These are phyloP conservation scores for Labia minor DNA, from an alignment of 2,888 invertebrate genomes.

Conservation along the genomic window DNA sequence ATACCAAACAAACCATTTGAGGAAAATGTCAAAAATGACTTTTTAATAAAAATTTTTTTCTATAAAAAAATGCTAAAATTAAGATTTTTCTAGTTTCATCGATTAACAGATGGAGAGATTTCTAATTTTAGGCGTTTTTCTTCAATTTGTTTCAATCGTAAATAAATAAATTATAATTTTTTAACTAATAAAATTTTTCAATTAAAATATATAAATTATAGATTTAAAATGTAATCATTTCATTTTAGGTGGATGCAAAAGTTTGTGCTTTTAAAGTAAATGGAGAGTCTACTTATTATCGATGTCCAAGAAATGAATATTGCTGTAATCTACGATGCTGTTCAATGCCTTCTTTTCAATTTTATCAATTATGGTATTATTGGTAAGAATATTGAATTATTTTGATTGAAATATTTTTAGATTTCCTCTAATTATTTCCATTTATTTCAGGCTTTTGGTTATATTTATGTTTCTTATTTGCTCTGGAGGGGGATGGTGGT, in stretches of 20 bases:
- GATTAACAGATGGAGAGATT: conserved; percentile 1
- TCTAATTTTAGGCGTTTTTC: not conserved
- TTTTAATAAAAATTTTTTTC: no score
- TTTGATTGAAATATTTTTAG: not conserved
- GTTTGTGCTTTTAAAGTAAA: conserved; percentile 5
- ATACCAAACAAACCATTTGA: no score
- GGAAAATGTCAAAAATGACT: no score
- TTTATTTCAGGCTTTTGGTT: conserved; percentile 38
- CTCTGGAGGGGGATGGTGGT: conserved; percentile 46
- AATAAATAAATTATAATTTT: not conserved
- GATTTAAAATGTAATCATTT: not conserved
- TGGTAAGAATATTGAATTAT: conserved; percentile 35
- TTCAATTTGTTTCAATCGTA: not conserved
- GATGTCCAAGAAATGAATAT: conserved; percentile 41
- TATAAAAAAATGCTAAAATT: not conserved
- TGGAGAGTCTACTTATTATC: not conserved
- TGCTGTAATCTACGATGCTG: conserved; percentile 46
- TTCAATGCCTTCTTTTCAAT: conserved; percentile 41
- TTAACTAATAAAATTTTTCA: not conserved
- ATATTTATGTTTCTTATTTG: conserved; percentile 44
- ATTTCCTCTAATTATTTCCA: not conserved
- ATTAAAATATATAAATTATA: no score
- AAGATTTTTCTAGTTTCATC: not conserved
- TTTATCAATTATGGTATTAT: conserved; percentile 47
- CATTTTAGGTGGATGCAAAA: not conserved